These are phyloP conservation scores for Hyperoplus immaculatus DNA, from an alignment of 2,797 vertebrate species.

Conservation along the genomic window DNA sequence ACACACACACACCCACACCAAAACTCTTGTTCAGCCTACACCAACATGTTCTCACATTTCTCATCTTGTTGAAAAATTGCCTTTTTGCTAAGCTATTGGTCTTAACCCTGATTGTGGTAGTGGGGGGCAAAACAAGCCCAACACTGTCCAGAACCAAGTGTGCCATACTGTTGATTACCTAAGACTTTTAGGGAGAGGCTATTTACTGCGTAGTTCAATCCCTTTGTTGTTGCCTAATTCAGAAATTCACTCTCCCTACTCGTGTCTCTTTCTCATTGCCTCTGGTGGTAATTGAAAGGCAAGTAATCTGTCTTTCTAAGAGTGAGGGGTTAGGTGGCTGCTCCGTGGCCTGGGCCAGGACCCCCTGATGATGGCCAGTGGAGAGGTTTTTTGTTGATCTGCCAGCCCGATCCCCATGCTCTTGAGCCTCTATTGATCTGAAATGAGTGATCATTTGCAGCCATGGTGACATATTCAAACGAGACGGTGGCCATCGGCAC, in stretches of 20 bases:
- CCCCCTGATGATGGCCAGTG: constrained; percentile 24
- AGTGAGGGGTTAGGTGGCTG: neutral
- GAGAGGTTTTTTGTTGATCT: constrained; percentile 53
- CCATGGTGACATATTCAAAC: constrained; percentile 70
- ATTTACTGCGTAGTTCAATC: constrained; percentile 1
- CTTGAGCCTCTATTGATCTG: constrained; percentile 50
- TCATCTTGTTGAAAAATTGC: constrained; percentile 38
- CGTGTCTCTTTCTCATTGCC: constrained; percentile 10
- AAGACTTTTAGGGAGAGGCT: neutral
- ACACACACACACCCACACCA: no score
- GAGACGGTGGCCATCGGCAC: constrained; percentile 24
- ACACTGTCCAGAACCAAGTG: neutral
- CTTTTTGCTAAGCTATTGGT: constrained; percentile 11
- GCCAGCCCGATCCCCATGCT: constrained; percentile 42
- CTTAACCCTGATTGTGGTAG: neutral
- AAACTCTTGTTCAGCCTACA: constrained; percentile 44
- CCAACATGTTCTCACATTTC: constrained; percentile 38
- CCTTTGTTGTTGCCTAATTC: constrained; percentile 22
- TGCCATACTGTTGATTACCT: neutral
- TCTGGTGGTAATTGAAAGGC: constrained; percentile 49
- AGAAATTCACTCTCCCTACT: constrained; percentile 1
- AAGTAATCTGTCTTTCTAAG: constrained; percentile 41
- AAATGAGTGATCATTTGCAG: constrained; percentile 61
- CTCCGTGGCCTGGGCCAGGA: constrained; percentile 15
- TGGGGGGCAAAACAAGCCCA: neutral